Evolutionary conservation across 2,113 vertebrate species (phyloP).

Genomic region (Columba livia): DNA sequence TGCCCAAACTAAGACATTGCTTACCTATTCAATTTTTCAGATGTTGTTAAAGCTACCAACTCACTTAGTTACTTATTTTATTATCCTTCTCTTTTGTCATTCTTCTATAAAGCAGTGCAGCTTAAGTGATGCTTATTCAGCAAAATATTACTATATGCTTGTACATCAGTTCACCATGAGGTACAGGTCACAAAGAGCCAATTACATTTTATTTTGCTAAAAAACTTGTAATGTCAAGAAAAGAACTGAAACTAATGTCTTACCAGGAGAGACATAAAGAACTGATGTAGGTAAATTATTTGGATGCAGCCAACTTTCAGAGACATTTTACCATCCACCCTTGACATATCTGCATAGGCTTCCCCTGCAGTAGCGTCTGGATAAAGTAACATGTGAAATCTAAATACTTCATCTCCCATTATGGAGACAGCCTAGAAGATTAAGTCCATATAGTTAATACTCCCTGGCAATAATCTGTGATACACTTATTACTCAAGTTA

Average conservation of each 20-base stretch:
- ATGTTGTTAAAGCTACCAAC: neutral
- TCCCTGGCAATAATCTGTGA: neutral
- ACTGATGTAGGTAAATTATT: conserved; percentile 93
- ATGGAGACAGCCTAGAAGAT: conserved; percentile 89
- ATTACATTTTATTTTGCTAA: neutral
- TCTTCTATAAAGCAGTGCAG: neutral
- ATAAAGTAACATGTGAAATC: conserved; percentile 87
- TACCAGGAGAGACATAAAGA: conserved; percentile 93
- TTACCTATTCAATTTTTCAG: neutral
- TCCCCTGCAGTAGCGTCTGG: conserved; percentile 87
- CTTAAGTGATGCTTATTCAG: neutral
- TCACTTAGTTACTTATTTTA: neutral
- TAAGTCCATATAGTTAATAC: neutral
- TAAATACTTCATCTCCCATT: conserved; percentile 93
- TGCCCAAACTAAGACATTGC: neutral
- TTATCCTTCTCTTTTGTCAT: neutral
- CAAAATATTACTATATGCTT: neutral
- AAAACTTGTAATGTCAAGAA: neutral
- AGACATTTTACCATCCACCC: conserved; percentile 85
- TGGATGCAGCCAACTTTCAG: conserved; percentile 94
- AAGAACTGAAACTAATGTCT: conserved; percentile 31
- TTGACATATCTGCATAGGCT: conserved; percentile 85
- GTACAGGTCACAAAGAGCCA: neutral
- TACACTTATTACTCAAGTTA: neutral
- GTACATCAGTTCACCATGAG: neutral